Conservation (phyloP, 2,797 vertebrate genomes). For the Florisuga fusca region DNA sequence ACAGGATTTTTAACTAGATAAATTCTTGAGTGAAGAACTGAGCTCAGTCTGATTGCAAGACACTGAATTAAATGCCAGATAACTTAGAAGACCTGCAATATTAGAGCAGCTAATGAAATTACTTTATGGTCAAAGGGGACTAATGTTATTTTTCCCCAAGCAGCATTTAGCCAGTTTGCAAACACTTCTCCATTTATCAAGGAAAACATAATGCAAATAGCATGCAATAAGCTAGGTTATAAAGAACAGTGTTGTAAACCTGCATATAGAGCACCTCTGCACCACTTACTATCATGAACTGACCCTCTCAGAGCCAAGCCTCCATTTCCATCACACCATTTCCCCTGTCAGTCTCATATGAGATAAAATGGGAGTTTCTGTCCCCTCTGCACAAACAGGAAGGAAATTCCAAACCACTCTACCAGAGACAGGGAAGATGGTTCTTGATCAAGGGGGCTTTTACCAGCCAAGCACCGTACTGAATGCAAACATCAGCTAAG, state of each 20-base stretch:
- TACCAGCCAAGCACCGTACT: background rate
- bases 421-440: fast-evolving
- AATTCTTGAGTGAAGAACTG: background rate
- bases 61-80: background rate
- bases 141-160: background rate
- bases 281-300: background rate
- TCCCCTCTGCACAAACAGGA: background rate
- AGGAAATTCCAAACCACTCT: background rate
- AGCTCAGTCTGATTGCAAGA: background rate
- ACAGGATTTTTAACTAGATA: background rate
- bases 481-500: background rate
- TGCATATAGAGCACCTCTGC: background rate
- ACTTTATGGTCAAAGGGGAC: background rate
- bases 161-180: background rate
- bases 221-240: background rate
- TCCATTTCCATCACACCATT: background rate
- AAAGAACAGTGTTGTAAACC: background rate
- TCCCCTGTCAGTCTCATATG: background rate
- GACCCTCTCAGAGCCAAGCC: background rate
- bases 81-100: background rate
- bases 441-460: background rate
- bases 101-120: background rate
- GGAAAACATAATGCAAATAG: background rate
- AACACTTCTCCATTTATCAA: background rate
- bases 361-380: fast-evolving